Evolutionary conservation across 2,113 vertebrate species (phyloP), one percentile per base, ranked within the genome.

Genomic region (Pachyramphus minor): DNA sequence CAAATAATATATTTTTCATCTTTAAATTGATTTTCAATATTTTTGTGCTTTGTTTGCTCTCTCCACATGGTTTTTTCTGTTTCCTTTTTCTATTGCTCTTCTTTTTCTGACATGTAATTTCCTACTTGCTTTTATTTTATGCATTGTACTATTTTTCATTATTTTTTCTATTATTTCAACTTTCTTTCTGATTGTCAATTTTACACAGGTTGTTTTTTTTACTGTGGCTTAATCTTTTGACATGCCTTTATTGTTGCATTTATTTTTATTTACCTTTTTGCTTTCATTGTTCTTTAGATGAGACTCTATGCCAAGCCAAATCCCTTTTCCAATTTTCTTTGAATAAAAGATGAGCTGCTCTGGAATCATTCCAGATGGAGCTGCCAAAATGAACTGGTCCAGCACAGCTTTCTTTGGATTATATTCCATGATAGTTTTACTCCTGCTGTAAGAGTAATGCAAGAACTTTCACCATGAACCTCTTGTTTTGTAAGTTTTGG

Each of bases 261-360:
- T 96, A 90, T 95, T 96, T 97, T 91, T 96, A 95, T 97, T 96
- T 93, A 93, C 84, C 93, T 94, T 76, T 89, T 97, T 95, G 64
- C 86, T 95, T 91, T 93, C 81, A 85, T 86, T 95, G 86, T 92
- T 87, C 81, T 95, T 67, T 69, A 73, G 87, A 96, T 74, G 74
- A 97, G 69, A 94, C 55, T 55, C 55, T 86, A 82, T 92, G 80
- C 95, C 97, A 98, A 94, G 68, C 90, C 95, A 97, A 96, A 97
- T 97, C 95, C 84, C 80, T 96, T 92, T 95, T 96, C 89, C 95
- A 88, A 89, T 96, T 95, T 95, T 50, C 81, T 83, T 88, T 95
- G 92, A 97, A 97, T 97, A 96, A 97, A 97, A 97, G 82, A 97
- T 97, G 88, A 97, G 92, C 52, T 94, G 64, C 69, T 91, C 77